A percentile compares a stretch with the other conserved stretches of the same genome.
phyloP scores from a whole-genome alignment of 23 tunicate species.

The Diplosoma virens region DNA sequence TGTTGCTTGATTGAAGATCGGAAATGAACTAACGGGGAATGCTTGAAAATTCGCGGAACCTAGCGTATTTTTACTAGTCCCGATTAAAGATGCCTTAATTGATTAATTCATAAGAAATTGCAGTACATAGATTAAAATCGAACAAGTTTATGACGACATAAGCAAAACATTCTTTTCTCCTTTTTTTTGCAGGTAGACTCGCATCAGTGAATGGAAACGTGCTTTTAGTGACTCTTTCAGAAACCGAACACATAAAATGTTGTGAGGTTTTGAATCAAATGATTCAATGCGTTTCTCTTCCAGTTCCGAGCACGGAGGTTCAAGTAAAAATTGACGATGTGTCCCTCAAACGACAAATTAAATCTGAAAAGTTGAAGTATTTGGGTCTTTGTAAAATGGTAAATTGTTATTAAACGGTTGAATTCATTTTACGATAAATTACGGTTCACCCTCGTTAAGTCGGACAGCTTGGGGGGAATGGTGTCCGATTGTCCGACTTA shows the following conservation, averaged over 20 bases:
- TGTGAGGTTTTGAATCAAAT: conserved; percentile 15
- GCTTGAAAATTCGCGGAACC: too few species aligned
- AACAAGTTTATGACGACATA: too few species aligned
- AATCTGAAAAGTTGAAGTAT: conserved; percentile 3
- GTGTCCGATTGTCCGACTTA: too few species aligned
- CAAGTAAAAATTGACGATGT: background rate
- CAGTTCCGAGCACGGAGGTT: background rate
- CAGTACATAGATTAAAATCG: too few species aligned
- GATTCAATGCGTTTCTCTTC: background rate
- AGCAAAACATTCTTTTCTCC: too few species aligned
- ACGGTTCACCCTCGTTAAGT: background rate
- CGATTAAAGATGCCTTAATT: too few species aligned
- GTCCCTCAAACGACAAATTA: background rate
- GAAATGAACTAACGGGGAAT: too few species aligned
- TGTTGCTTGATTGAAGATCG: too few species aligned
- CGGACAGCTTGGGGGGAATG: too few species aligned
- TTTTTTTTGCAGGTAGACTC: conserved; percentile 15
- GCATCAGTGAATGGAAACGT: conserved; percentile 7
- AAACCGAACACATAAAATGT: background rate
- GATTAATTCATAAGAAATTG: too few species aligned
- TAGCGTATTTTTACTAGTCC: too few species aligned
- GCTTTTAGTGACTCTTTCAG: background rate
- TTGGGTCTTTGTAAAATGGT: background rate
- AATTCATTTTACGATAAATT: background rate
- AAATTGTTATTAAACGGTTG: background rate